Conservation (phyloP, 2,888 invertebrate genomes). For the Melanostoma mellinum region DNA sequence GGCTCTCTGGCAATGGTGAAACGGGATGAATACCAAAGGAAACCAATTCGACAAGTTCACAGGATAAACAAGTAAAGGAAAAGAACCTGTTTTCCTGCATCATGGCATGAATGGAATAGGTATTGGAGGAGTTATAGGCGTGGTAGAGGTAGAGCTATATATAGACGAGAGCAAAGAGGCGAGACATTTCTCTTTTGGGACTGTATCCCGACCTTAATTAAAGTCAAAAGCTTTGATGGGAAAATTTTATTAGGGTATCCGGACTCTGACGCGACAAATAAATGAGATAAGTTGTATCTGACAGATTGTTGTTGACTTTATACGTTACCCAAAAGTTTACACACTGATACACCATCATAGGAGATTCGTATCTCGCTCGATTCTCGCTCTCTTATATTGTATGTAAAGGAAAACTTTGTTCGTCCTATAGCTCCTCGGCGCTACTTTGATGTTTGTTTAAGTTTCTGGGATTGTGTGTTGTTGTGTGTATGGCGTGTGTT, state of each 20-base stretch:
- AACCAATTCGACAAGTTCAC: constrained; percentile 57
- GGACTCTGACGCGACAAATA: constrained; percentile 72
- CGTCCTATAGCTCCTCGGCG: constrained; percentile 16
- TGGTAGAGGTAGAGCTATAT: too few relatives aligned
- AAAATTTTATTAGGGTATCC: constrained; percentile 72
- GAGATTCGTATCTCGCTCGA: constrained; percentile 8
- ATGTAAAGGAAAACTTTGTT: constrained; percentile 50
- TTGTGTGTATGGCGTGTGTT: constrained; percentile 44
- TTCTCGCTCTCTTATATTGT: too few relatives aligned
- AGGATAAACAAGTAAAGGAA: constrained; percentile 22
- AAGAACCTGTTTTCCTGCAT: not conserved
- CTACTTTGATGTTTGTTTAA: constrained; percentile 71
- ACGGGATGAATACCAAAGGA: constrained; percentile 48
- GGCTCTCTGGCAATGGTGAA: constrained; percentile 20
- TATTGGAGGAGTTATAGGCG: too few relatives aligned
- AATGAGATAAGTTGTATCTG: constrained; percentile 72
- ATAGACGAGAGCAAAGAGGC: not conserved
- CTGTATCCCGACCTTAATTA: constrained; percentile 71
- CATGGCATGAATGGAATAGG: not conserved
- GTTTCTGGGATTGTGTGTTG: constrained; percentile 44
- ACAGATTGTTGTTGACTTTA: constrained; percentile 71
- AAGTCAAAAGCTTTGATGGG: constrained; percentile 72
- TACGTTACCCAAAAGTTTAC: constrained; percentile 13
- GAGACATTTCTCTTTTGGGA: constrained; percentile 35
- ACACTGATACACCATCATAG: not conserved